Base-by-base conservation (phyloP, 1,140 invertebrate species). In the Psix sp. region DNA sequence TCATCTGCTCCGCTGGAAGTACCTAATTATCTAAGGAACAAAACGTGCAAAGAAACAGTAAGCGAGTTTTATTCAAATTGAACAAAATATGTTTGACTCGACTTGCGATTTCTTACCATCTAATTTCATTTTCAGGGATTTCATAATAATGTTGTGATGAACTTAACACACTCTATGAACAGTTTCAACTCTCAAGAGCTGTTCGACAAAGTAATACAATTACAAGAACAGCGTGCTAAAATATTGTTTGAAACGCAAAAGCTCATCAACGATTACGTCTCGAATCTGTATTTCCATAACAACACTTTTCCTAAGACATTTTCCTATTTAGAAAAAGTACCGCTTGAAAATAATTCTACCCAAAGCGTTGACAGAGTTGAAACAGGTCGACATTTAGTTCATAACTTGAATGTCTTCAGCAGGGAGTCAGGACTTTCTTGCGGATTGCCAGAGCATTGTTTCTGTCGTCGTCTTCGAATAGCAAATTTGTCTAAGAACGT, bases 381-480 rank as follows among this genome's bases (percentile, higher is more conserved):
- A 46, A 5, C 38, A 33, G 54, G 26, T 43, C 38, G 35, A 24
- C 2, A 26, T 13, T 1, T 17, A 16, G 21, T 0, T 35, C 0
- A 9, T 0, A 59, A 17, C 9, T 42, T 46, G 17, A 46, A n/a
- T 13, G 15, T 24, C 4, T 59, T 46, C 33, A 29, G 33, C 15
- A 11, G 18, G 1, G 2, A 17, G 14, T 9, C 33, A 9, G 54
- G 42, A 5, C 38, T 33, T n/a, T 26, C 9, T 11, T 59, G 54
- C 18, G 54, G 42, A 3, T 17, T 59, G 31, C 5, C 20, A 16
- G 9, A 36, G 10, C 5, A 45, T 14, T 59, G 54, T 59, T 38
- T 7, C 9, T 59, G 54, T 46, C 54, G 42, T 16, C 1, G 24
- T 26, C 54, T n/a, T n/a, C n/a, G n/a, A n/a, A n/a, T n/a, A n/a